phyloP scores from a whole-genome alignment of 1,140 invertebrate species.

The Drosophila fuyamai region DNA sequence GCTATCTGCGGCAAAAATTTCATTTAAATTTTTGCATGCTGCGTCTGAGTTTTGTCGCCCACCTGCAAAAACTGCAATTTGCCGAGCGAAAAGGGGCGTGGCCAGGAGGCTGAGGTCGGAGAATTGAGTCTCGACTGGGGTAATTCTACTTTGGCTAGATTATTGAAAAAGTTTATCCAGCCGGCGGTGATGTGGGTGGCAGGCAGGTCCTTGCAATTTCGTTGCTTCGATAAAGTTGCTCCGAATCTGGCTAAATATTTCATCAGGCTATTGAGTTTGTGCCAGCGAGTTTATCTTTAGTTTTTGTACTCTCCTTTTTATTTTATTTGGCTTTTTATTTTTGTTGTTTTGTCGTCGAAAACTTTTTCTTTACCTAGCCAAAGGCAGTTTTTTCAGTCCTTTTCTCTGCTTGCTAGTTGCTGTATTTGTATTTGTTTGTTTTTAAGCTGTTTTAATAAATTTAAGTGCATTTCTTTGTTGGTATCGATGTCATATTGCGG shows the following conservation, averaged over 20 bases:
- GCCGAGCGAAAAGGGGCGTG: slow-evolving; percentile 3
- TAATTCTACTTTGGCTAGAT: slow-evolving; percentile 69
- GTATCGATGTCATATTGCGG: slow-evolving; percentile 52
- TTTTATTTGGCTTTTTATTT: slow-evolving; percentile 36
- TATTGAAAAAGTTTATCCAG: slow-evolving; percentile 76
- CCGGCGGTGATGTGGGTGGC: slow-evolving; percentile 10
- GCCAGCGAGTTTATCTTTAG: slow-evolving; percentile 74
- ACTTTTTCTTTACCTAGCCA: slow-evolving; percentile 60
- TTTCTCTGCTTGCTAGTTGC: slow-evolving; percentile 23
- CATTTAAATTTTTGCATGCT: slow-evolving; percentile 72
- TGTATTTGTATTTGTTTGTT: slow-evolving; percentile 40
- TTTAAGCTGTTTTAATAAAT: slow-evolving; percentile 63
- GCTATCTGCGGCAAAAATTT: slow-evolving; percentile 66
- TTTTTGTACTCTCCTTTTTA: slow-evolving; percentile 29
- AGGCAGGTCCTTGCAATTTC: slow-evolving; percentile 51
- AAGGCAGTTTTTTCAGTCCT: slow-evolving; percentile 40
- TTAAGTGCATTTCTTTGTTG: slow-evolving; percentile 70
- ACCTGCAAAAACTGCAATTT: slow-evolving; percentile 52
- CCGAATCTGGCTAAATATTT: slow-evolving; percentile 70
- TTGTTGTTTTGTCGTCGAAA: slow-evolving; percentile 54
- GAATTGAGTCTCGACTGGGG: slow-evolving; percentile 49
- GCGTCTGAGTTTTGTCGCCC: slow-evolving; percentile 60
- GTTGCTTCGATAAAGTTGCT: slow-evolving; percentile 66
- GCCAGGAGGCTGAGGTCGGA: slow-evolving; percentile 14
- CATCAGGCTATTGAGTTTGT: slow-evolving; percentile 72